Evolutionary conservation across 2,797 vertebrate genomes (phyloP).

Genomic region (Mus caroli): DNA sequence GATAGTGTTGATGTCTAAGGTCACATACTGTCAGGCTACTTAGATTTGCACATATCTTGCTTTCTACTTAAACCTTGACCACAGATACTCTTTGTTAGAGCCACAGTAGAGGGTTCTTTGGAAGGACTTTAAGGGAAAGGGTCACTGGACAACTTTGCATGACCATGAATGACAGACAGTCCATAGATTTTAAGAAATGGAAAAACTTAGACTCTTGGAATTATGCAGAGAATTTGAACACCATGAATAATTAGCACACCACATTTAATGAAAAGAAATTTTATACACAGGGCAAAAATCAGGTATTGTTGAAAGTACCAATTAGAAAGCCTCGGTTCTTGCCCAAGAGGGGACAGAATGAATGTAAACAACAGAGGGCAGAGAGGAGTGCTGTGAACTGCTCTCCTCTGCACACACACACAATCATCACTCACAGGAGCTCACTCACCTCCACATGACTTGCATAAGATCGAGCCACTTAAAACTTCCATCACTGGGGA

Average conservation of each 20-base stretch:
- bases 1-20: not conserved
- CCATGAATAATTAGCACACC: not conserved
- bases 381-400: too few relatives aligned
- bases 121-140: not conserved
- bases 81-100: too few relatives aligned
- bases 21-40: too few relatives aligned
- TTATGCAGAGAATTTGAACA: not conserved
- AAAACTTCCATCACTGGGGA: not conserved
- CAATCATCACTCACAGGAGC: too few relatives aligned
- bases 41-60: too few relatives aligned
- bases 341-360: not conserved
- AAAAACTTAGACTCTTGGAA: not conserved
- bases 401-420: not conserved
- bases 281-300: not conserved
- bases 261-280: not conserved
- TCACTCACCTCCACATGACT: not conserved
- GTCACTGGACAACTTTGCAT: not conserved
- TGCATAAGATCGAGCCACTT: not conserved
- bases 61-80: not conserved
- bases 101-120: not conserved
- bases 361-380: too few relatives aligned
- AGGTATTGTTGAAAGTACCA: not conserved
- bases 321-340: not conserved
- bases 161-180: not conserved
- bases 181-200: not conserved